Base-by-base conservation (phyloP, 2,888 invertebrate species). In the Meghimatium bilineatum region DNA sequence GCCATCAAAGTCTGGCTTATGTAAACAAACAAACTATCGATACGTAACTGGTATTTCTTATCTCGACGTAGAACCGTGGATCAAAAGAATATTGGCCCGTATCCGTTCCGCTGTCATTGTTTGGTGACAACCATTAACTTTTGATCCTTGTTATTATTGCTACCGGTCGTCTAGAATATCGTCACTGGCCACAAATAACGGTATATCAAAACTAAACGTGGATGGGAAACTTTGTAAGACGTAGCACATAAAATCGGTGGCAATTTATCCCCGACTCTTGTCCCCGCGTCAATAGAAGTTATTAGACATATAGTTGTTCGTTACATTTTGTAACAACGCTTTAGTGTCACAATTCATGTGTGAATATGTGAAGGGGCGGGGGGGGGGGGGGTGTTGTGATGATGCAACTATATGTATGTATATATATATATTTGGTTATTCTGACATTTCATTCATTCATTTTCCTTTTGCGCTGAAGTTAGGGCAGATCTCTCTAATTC, bases 21-120 rank as follows among this genome's bases (percentile, higher is more conserved):
- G 80, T 56, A 80, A 69, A 71, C 80, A 80, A 80, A 71, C 56
- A 71, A 71, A 12, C 52, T 49, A 34, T 80, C 38, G 29, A n/a
- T n/a, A n/a, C n/a, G 36, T 80, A 69, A 32, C 52, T 49, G 34
- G 32, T 32, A 52, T 71, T 44, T 71, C 52, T 36, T 80, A 80
- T 71, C 52, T 36, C 26, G n/a, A 26, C 34, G 71, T 71, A 34
- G 69, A 52, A 71, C 36, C 71, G 23, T 69, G 52, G n/a, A 80
- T 80, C 69, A 80, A 80, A 71, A 8, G n/a, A 20, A 66, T 32
- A 63, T n/a, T 26, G 10, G 20, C 36, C 36, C 32, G 63, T 38
- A 38, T 38, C 63, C n/a, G 12, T 36, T 26, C n/a, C 14, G 66
- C n/a, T 77, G n/a, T 77, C 34, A 63, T 44, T 78, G 78, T 78